Percentiles rank a stretch among this genome's conserved stretches.
These are phyloP conservation scores for Petrophora chlorosata DNA, from an alignment of 2,888 invertebrate species.

Conservation along the genomic window DNA sequence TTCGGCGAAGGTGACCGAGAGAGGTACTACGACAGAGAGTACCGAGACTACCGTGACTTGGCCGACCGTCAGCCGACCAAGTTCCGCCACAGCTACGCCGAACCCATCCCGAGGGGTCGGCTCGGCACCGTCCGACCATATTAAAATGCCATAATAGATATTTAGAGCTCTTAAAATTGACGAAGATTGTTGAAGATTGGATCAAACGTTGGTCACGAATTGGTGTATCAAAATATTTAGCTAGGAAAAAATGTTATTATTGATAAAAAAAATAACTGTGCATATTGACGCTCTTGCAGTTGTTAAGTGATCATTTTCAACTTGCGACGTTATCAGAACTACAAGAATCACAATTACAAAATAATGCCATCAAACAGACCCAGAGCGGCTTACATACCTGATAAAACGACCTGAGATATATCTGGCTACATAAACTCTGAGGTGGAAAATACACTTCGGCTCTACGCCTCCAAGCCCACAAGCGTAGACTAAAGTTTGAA, in stretches of 20 bases:
- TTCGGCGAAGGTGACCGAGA: conserved; percentile 72
- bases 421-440: too few species aligned
- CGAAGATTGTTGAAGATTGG: conserved; percentile 37
- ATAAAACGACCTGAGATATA: too few species aligned
- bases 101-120: conserved; percentile 83
- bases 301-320: not conserved
- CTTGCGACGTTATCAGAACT: too few species aligned
- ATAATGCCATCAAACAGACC: too few species aligned
- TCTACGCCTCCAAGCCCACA: too few species aligned
- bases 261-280: not conserved
- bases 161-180: conserved; percentile 42
- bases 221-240: conserved; percentile 4
- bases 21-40: conserved; percentile 73
- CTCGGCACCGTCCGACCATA: conserved; percentile 79
- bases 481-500: too few species aligned
- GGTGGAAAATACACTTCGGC: too few species aligned
- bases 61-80: conserved; percentile 73
- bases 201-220: conserved; percentile 15
- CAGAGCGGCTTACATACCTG: too few species aligned
- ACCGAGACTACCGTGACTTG: conserved; percentile 71
- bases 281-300: not conserved
- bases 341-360: too few species aligned
- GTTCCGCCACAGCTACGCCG: conserved; percentile 87
- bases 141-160: conserved; percentile 78
- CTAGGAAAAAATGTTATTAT: not conserved